These are phyloP conservation scores for Tarsius wallacei DNA, from an alignment of 2,797 vertebrate species.

Conservation along the genomic window DNA sequence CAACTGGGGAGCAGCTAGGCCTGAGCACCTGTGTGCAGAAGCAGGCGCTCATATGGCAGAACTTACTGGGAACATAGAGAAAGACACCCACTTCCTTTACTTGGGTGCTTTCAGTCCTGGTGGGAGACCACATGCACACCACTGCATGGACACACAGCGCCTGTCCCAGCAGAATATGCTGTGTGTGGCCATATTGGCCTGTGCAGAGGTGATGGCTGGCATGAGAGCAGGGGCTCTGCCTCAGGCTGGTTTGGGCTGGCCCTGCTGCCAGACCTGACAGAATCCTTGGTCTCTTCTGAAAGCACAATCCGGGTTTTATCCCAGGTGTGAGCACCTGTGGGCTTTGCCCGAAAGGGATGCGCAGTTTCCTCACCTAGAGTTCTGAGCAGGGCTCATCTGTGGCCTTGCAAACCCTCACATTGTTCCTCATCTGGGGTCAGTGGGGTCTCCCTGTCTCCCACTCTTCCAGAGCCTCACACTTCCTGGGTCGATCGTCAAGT, in stretches of 20 bases:
- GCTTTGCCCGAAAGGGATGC: background rate
- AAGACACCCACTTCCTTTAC: background rate
- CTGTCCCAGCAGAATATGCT: background rate
- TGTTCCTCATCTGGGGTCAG: background rate
- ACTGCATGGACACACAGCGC: fast-evolving
- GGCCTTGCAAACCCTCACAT: fast-evolving
- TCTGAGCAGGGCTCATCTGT: background rate
- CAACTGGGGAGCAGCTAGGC: background rate
- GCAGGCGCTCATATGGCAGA: background rate
- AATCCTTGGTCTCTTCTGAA: background rate
- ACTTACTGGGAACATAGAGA: fast-evolving
- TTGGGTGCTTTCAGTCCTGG: background rate
- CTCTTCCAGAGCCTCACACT: background rate
- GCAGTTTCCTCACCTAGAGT: background rate
- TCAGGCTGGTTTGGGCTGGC: background rate
- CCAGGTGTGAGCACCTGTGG: background rate
- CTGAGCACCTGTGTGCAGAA: background rate
- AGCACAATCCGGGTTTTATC: background rate
- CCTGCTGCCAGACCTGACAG: background rate
- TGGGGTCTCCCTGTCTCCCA: background rate
- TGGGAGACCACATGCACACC: background rate
- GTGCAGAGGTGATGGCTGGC: background rate
- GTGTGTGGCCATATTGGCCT: too few species aligned
- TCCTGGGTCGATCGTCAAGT: background rate
- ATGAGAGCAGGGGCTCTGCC: background rate